These are phyloP conservation scores for Scopus umbretta DNA, from an alignment of 2,113 vertebrate species.

Conservation along the genomic window DNA sequence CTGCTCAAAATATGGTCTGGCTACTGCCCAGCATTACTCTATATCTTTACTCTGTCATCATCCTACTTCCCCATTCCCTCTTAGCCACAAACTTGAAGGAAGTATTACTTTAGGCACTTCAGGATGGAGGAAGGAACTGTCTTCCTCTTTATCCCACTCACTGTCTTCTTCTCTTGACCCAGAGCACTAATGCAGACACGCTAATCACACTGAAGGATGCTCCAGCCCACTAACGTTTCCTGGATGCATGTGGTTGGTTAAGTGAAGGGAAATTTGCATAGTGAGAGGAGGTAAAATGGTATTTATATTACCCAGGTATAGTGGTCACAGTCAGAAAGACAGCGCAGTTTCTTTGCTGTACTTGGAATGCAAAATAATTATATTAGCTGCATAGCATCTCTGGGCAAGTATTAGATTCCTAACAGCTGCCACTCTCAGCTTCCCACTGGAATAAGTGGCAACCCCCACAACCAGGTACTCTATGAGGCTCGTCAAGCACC, in stretches of 20 bases:
- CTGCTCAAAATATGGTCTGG: neutral
- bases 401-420: conserved; percentile 35
- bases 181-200: neutral
- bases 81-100: neutral
- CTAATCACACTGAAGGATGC: neutral
- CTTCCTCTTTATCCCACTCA: neutral
- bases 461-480: conserved; percentile 38
- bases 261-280: neutral
- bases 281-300: neutral
- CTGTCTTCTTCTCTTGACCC: neutral
- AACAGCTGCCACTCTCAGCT: conserved; percentile 49
- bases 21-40: neutral
- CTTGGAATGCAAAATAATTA: conserved; percentile 34
- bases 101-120: neutral
- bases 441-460: conserved; percentile 49
- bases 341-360: neutral
- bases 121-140: neutral
- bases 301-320: neutral
- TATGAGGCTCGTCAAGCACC: conserved; percentile 3
- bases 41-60: neutral
- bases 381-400: neutral
- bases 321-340: conserved; percentile 24
- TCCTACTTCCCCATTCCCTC: neutral
- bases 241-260: neutral
- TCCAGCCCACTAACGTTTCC: neutral